Evolutionary conservation across 2,888 invertebrate species (phyloP).

Genomic region (Scaptomyza reducta): DNA sequence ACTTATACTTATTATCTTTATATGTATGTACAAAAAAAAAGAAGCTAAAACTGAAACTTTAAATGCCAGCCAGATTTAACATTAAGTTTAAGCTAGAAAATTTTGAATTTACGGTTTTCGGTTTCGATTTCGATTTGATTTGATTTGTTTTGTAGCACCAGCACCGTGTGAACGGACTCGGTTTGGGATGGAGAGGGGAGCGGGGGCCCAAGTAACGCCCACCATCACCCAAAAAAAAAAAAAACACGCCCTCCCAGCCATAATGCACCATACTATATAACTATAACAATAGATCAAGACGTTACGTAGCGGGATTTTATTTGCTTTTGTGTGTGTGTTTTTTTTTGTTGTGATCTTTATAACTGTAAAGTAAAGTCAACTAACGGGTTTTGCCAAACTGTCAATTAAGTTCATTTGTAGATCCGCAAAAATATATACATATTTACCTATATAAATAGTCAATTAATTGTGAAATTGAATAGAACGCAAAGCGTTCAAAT

Average conservation of each 20-base stretch:
- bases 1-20: conserved; percentile 42
- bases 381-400: conserved; percentile 8
- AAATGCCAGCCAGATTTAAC: conserved; percentile 31
- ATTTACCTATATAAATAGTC: conserved; percentile 1
- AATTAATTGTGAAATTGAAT: conserved; percentile 22
- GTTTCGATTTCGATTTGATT: conserved; percentile 52
- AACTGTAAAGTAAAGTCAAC: too few relatives aligned
- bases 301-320: conserved; percentile 13
- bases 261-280: conserved; percentile 33
- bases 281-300: conserved; percentile 17
- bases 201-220: conserved; percentile 1
- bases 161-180: conserved; percentile 19
- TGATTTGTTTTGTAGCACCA: conserved; percentile 55
- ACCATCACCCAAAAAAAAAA: not conserved
- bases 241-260: conserved; percentile 20
- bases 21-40: conserved; percentile 18
- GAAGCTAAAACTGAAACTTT: not conserved
- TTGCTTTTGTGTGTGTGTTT: not conserved
- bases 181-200: conserved; percentile 7
- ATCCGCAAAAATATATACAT: conserved; percentile 5
- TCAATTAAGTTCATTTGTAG: conserved; percentile 42
- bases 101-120: conserved; percentile 59
- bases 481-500: conserved; percentile 16
- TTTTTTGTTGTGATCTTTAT: too few relatives aligned
- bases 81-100: conserved; percentile 46